Evolutionary conservation across 2,797 vertebrate species (phyloP).

Genomic region (Leptodactylus fallax): DNA sequence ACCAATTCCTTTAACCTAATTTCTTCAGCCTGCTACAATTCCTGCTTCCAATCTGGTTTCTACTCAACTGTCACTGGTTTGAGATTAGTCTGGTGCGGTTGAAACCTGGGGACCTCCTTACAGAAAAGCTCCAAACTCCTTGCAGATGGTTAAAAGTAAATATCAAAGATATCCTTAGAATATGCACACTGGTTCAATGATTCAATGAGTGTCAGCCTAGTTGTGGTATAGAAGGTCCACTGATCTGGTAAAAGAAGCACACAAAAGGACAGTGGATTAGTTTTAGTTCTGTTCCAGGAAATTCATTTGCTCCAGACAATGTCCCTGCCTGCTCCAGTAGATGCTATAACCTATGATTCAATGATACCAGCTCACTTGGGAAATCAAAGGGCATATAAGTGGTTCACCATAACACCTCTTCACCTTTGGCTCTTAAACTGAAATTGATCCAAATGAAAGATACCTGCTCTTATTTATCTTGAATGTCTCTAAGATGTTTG

Average conservation of each 20-base stretch:
- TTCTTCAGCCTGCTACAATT: no score
- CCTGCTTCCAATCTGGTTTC: no score
- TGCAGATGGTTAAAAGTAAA: no score
- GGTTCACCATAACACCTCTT: neutral
- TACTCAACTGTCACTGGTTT: no score
- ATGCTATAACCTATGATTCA: neutral
- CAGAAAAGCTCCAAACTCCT: no score
- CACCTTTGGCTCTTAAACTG: constrained; percentile 5
- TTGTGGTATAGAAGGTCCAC: no score
- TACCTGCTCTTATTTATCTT: neutral
- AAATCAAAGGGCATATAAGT: neutral
- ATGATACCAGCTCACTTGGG: neutral
- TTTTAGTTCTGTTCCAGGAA: neutral
- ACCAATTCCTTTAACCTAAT: no score
- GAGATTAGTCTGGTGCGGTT: no score
- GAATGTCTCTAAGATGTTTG: neutral
- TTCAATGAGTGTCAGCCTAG: no score
- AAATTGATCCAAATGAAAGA: constrained; percentile 17
- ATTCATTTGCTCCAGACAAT: neutral
- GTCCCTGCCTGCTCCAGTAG: neutral
- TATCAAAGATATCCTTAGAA: no score
- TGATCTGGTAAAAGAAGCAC: neutral
- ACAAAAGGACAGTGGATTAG: neutral
- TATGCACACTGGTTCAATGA: no score
- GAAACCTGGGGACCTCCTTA: no score